Conservation (phyloP, 2,797 vertebrate genomes). For the Cryptoblepharus egeriae region DNA sequence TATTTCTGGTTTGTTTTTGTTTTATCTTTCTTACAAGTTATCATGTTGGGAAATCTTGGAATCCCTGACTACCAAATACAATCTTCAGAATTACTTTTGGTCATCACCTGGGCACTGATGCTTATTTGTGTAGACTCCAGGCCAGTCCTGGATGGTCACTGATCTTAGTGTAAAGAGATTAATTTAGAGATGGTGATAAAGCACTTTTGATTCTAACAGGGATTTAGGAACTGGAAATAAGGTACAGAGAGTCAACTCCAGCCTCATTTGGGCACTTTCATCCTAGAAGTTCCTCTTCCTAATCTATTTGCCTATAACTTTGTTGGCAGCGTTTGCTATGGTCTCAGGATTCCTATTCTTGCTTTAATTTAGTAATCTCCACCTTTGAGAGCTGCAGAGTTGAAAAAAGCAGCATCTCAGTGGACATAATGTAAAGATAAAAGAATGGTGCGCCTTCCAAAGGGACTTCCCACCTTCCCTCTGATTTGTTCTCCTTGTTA, state of each 20-base stretch:
- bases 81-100: too few species aligned
- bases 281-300: neutral
- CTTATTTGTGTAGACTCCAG: too few species aligned
- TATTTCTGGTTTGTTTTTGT: too few species aligned
- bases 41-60: too few species aligned
- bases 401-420: too few species aligned
- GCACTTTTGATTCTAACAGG: neutral
- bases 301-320: neutral
- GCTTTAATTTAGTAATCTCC: neutral
- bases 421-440: neutral
- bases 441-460: neutral
- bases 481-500: slow-evolving; percentile 23
- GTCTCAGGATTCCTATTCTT: neutral
- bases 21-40: too few species aligned
- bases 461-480: neutral
- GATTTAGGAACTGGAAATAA: neutral
- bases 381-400: neutral
- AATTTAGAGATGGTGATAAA: neutral
- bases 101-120: too few species aligned
- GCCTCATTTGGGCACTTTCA: neutral
- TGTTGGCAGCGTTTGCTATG: neutral
- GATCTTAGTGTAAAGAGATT: too few species aligned
- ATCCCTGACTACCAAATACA: too few species aligned
- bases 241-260: neutral
- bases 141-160: too few species aligned